Percentiles rank a stretch among this genome's conserved stretches.
phyloP scores from a whole-genome alignment of 2,888 invertebrate genomes.

The Schizaphis graminum region DNA sequence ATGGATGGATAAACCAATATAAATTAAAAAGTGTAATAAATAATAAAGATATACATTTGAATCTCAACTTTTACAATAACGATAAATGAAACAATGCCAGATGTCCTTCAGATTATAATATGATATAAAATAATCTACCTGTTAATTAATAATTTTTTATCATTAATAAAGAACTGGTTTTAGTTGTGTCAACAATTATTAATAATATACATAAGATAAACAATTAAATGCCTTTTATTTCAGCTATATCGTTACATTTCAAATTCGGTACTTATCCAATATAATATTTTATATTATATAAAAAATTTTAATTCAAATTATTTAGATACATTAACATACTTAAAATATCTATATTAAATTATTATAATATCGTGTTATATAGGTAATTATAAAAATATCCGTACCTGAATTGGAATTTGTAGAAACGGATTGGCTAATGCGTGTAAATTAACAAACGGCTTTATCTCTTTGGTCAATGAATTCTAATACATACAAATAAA shows the following conservation, averaged over 20 bases:
- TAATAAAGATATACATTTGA: background rate
- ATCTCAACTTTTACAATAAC: background rate
- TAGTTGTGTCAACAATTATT: background rate
- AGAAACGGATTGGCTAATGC: constrained; percentile 36
- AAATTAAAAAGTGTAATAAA: background rate
- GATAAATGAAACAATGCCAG: background rate
- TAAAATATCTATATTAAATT: background rate
- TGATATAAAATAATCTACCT: background rate
- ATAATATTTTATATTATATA: background rate
- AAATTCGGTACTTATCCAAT: background rate
- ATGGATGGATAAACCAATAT: background rate
- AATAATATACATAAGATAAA: background rate
- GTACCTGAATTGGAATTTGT: constrained; percentile 27
- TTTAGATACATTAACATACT: background rate
- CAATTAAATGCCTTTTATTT: background rate
- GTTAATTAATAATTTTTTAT: background rate
- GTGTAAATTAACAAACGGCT: constrained; percentile 9
- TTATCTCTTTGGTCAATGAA: background rate
- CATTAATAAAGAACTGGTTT: background rate
- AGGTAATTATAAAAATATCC: background rate
- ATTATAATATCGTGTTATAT: background rate
- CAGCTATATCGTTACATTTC: background rate
- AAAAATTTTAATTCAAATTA: background rate
- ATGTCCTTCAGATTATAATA: background rate
- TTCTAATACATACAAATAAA: constrained; percentile 41